phyloP scores from a whole-genome alignment of 1,140 invertebrate genomes.

The Drosophila obscura region DNA sequence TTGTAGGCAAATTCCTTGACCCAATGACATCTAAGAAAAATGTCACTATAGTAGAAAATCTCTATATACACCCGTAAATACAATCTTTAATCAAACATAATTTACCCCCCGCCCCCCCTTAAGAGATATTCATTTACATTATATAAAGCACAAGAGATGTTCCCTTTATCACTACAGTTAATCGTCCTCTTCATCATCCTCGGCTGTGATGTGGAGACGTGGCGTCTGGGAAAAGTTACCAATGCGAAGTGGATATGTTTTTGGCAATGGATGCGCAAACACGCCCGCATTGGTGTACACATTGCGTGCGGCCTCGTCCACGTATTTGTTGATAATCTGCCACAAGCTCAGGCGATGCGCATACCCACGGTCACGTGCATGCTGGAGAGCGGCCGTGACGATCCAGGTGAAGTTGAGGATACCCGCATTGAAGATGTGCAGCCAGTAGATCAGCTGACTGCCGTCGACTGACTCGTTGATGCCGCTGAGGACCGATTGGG shows the following conservation, averaged over 20 bases:
- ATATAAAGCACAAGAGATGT: no score
- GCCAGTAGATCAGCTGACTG: conserved; percentile 45
- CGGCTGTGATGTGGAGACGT: conserved; percentile 65
- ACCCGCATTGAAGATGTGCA: conserved; percentile 69
- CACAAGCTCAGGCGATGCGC: conserved; percentile 49
- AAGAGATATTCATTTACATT: no score
- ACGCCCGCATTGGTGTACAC: conserved; percentile 49
- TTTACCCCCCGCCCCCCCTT: no score
- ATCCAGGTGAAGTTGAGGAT: conserved; percentile 67
- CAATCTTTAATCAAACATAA: no score
- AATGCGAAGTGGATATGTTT: not conserved
- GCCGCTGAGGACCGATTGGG: not conserved
- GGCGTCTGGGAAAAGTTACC: conserved; percentile 22
- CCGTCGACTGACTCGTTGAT: conserved; percentile 19
- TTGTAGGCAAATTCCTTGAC: no score
- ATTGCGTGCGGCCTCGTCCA: conserved; percentile 63
- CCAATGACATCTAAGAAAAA: no score
- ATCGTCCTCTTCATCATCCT: conserved; percentile 60
- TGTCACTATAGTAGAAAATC: no score
- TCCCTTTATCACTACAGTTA: no score
- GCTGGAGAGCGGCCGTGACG: conserved; percentile 50
- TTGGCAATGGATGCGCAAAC: conserved; percentile 22
- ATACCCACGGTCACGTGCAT: conserved; percentile 45
- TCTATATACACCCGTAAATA: no score
- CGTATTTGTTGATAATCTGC: conserved; percentile 66